Evolutionary conservation across 1,140 invertebrate species (phyloP).

Genomic region (Drosophila sproati): DNA sequence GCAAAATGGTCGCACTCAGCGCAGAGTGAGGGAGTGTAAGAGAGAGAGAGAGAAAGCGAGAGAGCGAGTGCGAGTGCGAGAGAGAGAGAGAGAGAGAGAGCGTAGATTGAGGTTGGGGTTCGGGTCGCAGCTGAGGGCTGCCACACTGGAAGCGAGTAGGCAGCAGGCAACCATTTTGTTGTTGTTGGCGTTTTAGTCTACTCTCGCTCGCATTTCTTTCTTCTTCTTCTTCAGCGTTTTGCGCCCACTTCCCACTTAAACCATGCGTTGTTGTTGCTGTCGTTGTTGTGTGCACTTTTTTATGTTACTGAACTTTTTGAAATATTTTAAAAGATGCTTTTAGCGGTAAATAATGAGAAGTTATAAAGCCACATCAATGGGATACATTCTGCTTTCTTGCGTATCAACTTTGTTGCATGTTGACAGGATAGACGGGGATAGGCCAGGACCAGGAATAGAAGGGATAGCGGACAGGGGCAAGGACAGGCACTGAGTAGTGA

Average conservation of each 20-base stretch:
- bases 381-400: conserved; percentile 71
- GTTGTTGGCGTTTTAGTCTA: conserved; percentile 34
- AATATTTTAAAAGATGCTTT: conserved; percentile 85
- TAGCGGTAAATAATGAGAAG: conserved; percentile 85
- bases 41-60: neutral
- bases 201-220: conserved; percentile 10
- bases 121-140: no score
- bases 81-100: neutral
- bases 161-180: conserved; percentile 66
- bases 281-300: conserved; percentile 50
- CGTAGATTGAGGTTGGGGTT: neutral
- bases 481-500: no score
- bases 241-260: conserved; percentile 10
- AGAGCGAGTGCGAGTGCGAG: neutral
- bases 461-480: no score
- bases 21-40: neutral
- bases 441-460: no score
- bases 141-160: neutral
- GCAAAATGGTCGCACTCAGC: conserved; percentile 65
- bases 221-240: conserved; percentile 40
- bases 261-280: conserved; percentile 20
- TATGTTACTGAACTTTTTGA: conserved; percentile 50
- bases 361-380: conserved; percentile 85
- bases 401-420: conserved; percentile 19
- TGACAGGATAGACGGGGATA: no score